Conservation (phyloP, 1,140 invertebrate genomes). For the Chrysoperla carnea region DNA sequence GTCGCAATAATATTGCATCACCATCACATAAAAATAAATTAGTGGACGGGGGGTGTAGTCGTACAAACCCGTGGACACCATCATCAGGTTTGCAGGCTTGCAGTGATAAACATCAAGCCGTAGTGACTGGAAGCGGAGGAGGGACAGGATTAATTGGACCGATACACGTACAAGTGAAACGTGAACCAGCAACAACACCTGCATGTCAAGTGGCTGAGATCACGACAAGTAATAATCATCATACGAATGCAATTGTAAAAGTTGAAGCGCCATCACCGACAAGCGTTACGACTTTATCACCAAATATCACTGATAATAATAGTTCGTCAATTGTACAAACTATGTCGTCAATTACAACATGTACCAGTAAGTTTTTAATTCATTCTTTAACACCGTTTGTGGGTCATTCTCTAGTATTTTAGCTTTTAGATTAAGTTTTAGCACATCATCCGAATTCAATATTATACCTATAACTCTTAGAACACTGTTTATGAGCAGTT, state of each 20-base stretch:
- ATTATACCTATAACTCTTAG: too few species aligned
- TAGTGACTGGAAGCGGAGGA: too few species aligned
- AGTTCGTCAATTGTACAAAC: constrained; percentile 4
- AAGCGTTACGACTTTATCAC: background rate
- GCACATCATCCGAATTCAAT: too few species aligned
- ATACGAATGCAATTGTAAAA: constrained; percentile 25
- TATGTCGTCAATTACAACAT: background rate
- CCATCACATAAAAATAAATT: too few species aligned
- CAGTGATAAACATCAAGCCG: background rate
- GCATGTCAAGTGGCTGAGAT: constrained; percentile 42
- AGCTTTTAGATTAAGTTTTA: too few species aligned
- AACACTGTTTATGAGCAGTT: too few species aligned
- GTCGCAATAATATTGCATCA: background rate
- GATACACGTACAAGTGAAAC: constrained; percentile 27
- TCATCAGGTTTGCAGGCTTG: background rate
- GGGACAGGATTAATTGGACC: too few species aligned
- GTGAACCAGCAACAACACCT: constrained; percentile 30
- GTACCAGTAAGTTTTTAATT: background rate
- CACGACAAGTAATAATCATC: constrained; percentile 36
- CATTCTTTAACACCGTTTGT: background rate
- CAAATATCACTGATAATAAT: constrained; percentile 10
- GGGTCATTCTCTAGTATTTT: too few species aligned
- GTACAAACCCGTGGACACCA: constrained; percentile 32
- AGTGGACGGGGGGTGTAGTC: constrained; percentile 22
- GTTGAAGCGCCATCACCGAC: constrained; percentile 28